Evolutionary conservation across 2,797 vertebrate genomes (phyloP).

Genomic region (Anolis apletophallus): DNA sequence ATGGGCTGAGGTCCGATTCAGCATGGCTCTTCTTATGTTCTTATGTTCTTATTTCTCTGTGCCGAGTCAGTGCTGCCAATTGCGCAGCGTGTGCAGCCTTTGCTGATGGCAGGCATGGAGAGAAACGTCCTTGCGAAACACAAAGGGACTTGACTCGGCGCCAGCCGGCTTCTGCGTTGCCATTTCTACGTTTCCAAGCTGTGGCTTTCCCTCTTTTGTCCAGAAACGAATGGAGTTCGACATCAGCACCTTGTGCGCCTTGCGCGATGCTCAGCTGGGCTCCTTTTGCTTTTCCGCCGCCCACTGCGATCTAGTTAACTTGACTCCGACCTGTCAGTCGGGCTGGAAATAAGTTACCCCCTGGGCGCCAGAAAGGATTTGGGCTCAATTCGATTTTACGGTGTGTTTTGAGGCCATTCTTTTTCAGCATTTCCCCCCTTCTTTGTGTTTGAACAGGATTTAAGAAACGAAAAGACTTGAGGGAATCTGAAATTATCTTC

Average conservation of each 20-base stretch:
- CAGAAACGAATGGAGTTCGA: conserved; percentile 52
- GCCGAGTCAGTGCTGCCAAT: background rate
- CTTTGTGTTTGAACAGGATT: background rate
- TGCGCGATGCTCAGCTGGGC: conserved; percentile 25
- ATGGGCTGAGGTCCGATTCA: too few relatives aligned
- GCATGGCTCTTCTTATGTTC: too few relatives aligned
- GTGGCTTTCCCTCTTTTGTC: conserved; percentile 58
- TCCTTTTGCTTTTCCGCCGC: conserved; percentile 52
- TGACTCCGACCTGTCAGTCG: background rate
- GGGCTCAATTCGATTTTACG: background rate
- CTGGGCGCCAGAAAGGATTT: background rate
- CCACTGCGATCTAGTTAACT: conserved; percentile 46
- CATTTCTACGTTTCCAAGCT: conserved; percentile 55
- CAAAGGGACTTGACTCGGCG: conserved; percentile 57
- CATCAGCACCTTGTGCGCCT: conserved; percentile 54
- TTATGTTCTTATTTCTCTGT: too few relatives aligned
- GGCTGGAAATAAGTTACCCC: background rate
- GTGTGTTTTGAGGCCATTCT: background rate
- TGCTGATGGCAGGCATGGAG: conserved; percentile 30
- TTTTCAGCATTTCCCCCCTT: background rate
- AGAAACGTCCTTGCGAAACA: conserved; percentile 27
- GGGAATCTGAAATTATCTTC: background rate
- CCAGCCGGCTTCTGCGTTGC: conserved; percentile 59
- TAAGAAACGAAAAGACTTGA: background rate
- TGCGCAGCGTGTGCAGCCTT: conserved; percentile 19